A percentile compares a stretch with the other conserved stretches of the same genome.
Conservation (phyloP, 2,888 invertebrate genomes). For the Thysanoteuthis rhombus region DNA sequence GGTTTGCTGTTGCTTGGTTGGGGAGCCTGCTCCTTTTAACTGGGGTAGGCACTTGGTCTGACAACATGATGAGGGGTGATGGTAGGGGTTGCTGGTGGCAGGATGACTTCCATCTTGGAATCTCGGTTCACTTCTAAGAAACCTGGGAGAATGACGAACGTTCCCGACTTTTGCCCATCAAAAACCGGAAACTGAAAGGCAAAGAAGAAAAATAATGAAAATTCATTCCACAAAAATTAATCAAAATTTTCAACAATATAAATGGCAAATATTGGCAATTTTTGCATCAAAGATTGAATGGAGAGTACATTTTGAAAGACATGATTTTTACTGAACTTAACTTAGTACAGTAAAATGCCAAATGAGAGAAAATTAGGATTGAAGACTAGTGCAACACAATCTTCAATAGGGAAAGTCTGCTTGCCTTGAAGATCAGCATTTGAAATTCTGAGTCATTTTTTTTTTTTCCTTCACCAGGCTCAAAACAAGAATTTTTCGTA, state of each 20-base stretch:
- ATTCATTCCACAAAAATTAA: neutral
- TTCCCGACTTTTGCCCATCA: conserved; percentile 23
- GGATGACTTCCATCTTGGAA: neutral
- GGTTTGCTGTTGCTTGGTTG: neutral
- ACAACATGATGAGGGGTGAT: neutral
- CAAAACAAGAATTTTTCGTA: too few species aligned
- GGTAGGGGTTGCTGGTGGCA: neutral
- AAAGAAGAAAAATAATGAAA: neutral
- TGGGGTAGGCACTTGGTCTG: conserved; percentile 12
- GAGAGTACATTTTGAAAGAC: neutral
- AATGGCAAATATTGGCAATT: neutral
- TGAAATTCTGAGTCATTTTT: too few species aligned
- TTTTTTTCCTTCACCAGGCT: too few species aligned
- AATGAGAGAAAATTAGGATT: too few species aligned
- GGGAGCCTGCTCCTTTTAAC: neutral
- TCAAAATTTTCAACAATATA: neutral
- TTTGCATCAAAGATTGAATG: neutral
- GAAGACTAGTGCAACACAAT: too few species aligned
- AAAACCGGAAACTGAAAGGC: conserved; percentile 24
- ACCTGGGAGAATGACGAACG: neutral
- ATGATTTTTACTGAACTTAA: too few species aligned
- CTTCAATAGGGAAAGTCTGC: too few species aligned
- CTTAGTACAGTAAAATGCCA: too few species aligned
- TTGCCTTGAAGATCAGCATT: too few species aligned
- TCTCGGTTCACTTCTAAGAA: neutral